Evolutionary conservation across 2,888 invertebrate species (phyloP), one percentile per base, ranked within the genome.

Genomic region (Metellina segmentata): DNA sequence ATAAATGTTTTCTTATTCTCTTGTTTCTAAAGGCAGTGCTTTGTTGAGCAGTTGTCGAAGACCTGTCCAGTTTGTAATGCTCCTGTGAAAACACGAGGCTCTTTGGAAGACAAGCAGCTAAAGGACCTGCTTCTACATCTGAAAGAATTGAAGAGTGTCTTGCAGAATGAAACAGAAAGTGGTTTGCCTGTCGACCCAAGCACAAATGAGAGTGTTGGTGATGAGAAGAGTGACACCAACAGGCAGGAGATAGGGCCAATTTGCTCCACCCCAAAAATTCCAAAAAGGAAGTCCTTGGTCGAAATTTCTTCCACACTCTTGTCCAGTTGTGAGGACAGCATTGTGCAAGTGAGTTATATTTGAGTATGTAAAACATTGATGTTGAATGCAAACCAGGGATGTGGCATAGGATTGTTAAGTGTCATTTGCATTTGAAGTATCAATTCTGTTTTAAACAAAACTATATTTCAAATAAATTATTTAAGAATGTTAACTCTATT

Each of bases 41-140:
- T 83, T 20, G 19, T 49, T 0, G 53, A 52, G 2, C 72, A 88
- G 20, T 53, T 34, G 8, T 78, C 52, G 9, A 79, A 71, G 78
- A 72, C 83, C 19, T 92, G 92, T n/a, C 92, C 92, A 8, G 81
- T 89, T 6, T 92, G 92, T 53, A 70, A 78, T 8, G 49, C 49
- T 9, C 86, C 78, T 13, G 70, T 92, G 5, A 86, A 81, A 34
- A 77, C 48, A 2, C 81, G 75, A 34, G 92, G 89, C 48, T 89
- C 81, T n/a, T 52, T 86, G 16, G 85, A 89, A 81, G 92, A 92
- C 34, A 85, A 81, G 61, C 83, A 74, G 53, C 49, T 92, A n/a
- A 52, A 71, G 48, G 89, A 92, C 7, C 71, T 89, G 4, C 8
- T 89, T 48, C 5, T 7, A 0, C 86, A 86, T 9, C 53, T 86